These are phyloP conservation scores for Echinometra lucunter DNA, from an alignment of 53 echinoderm and acorn worm genomes.

Conservation along the genomic window DNA sequence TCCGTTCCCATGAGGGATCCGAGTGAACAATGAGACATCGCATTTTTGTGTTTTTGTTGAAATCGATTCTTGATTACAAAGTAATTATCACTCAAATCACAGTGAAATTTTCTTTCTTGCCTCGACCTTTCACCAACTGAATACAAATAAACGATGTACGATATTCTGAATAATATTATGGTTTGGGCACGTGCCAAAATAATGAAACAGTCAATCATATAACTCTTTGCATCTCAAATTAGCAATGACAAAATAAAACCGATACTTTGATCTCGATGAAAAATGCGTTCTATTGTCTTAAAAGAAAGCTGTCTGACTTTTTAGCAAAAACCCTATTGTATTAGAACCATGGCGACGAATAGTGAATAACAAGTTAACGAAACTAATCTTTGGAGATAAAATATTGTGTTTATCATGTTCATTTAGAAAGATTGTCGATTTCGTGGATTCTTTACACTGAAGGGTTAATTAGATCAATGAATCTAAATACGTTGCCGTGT, in stretches of 20 bases:
- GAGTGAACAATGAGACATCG: neutral
- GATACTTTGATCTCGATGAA: too few species aligned
- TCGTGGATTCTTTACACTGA: too few species aligned
- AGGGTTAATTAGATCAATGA: too few species aligned
- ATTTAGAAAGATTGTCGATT: too few species aligned
- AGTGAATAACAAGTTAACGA: too few species aligned
- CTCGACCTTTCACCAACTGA: neutral
- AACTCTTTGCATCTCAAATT: neutral
- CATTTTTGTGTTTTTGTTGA: neutral
- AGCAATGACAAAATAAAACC: neutral
- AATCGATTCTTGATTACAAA: constrained; percentile 24
- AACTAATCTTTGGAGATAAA: too few species aligned
- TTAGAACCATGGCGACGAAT: too few species aligned
- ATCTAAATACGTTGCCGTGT: too few species aligned
- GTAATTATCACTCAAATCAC: neutral
- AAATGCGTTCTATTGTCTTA: too few species aligned
- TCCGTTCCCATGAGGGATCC: neutral
- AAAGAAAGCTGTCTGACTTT: too few species aligned
- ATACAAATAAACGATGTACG: neutral
- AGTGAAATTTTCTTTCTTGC: neutral
- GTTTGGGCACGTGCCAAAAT: neutral
- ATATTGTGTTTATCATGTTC: too few species aligned
- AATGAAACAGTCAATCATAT: neutral
- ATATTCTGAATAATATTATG: neutral
- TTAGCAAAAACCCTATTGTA: too few species aligned